Conservation (phyloP, 2,888 invertebrate species). For the Unio delphinus region DNA sequence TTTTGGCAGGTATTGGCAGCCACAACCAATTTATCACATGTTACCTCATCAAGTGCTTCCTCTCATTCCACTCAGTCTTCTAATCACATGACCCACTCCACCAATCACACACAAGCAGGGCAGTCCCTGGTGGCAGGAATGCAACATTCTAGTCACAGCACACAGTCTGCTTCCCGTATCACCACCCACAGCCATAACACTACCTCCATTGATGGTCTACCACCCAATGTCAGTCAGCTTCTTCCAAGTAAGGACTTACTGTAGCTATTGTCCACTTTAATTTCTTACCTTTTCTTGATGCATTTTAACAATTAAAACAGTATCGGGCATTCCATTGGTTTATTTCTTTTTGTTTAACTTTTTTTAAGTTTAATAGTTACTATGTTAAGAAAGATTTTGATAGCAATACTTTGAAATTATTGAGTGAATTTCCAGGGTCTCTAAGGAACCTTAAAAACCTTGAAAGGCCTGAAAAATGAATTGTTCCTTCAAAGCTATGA, state of each 20-base stretch:
- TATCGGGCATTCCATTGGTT: no score
- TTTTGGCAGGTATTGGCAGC: not conserved
- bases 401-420: no score
- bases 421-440: no score
- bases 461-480: no score
- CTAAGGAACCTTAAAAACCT: no score
- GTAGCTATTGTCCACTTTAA: no score
- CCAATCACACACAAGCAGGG: conserved; percentile 43
- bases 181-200: conserved; percentile 30
- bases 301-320: no score
- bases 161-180: conserved; percentile 14
- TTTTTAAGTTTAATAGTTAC: no score
- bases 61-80: conserved; percentile 30
- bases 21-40: not conserved
- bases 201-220: conserved; percentile 41
- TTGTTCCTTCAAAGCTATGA: no score
- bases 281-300: no score
- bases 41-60: not conserved
- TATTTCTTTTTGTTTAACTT: no score
- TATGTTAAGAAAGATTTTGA: no score
- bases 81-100: conserved; percentile 28
- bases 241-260: conserved; percentile 59
- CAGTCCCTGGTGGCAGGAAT: conserved; percentile 37
- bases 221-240: conserved; percentile 58
- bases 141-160: conserved; percentile 13